These are phyloP conservation scores for Plumapathes pennacea DNA, from an alignment of 92 coral and sea anemone genomes.

Conservation along the genomic window DNA sequence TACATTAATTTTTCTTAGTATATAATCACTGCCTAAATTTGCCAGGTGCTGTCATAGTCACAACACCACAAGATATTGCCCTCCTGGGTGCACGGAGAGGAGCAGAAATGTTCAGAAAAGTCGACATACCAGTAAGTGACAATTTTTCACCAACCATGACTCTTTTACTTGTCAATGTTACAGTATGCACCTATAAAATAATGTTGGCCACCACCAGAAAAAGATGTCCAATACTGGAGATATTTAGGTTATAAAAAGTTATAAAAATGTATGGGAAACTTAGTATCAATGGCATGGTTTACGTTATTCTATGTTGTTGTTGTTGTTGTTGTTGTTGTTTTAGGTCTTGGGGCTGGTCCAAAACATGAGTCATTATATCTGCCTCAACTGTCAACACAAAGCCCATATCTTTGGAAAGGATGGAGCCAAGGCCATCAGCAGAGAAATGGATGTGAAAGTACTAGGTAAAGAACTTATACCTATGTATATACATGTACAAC, in stretches of 20 bases:
- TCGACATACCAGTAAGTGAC: slow-evolving; percentile 77
- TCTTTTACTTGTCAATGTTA: not conserved
- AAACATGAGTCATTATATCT: slow-evolving; percentile 94
- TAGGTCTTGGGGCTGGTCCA: slow-evolving; percentile 94
- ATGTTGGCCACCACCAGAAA: not conserved
- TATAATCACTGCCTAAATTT: no score
- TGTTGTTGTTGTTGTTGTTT: not conserved
- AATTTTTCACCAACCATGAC: not conserved
- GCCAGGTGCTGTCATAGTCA: slow-evolving; percentile 90
- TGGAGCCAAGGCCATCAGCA: slow-evolving; percentile 76
- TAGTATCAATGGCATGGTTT: no score
- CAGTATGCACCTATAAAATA: no score
- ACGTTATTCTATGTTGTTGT: not conserved
- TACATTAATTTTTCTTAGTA: no score
- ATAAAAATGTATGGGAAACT: no score
- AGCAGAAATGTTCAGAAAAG: slow-evolving; percentile 93
- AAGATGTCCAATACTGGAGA: no score
- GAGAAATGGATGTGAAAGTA: slow-evolving; percentile 79
- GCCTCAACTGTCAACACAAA: slow-evolving; percentile 90
- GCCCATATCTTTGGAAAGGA: slow-evolving; percentile 91
- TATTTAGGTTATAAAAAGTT: no score
- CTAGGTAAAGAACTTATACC: no score
- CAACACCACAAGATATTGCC: slow-evolving; percentile 99
- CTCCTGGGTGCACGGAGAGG: slow-evolving; percentile 96
- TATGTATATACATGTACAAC: no score